Percentiles rank a stretch among this genome's conserved stretches.
Evolutionary conservation across 2,113 vertebrate genomes (phyloP).

Genomic region (Varanus komodoensis): DNA sequence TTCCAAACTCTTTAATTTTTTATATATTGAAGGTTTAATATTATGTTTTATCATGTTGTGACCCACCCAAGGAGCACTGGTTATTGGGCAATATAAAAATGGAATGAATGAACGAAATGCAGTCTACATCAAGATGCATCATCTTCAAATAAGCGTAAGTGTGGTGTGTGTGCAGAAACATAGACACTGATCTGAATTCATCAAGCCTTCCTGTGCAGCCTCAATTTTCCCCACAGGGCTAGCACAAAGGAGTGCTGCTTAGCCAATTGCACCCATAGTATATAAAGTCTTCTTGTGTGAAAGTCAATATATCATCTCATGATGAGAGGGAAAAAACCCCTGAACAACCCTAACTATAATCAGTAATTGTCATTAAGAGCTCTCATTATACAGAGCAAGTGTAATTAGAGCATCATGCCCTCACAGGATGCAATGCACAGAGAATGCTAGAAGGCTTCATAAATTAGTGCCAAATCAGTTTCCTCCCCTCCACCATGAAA

Average conservation of each 20-base stretch:
- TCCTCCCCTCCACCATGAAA: constrained; percentile 69
- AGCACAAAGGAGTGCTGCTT: background rate
- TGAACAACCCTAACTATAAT: constrained; percentile 73
- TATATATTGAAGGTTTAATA: too few species aligned
- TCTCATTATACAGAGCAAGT: constrained; percentile 74
- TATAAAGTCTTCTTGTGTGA: constrained; percentile 54
- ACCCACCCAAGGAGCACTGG: too few species aligned
- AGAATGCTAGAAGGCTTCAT: constrained; percentile 72
- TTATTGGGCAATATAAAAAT: too few species aligned
- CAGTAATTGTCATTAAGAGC: constrained; percentile 80
- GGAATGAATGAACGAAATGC: too few species aligned
- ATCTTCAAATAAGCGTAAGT: constrained; percentile 24
- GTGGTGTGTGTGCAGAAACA: background rate
- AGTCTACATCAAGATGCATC: background rate
- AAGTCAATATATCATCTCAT: constrained; percentile 75
- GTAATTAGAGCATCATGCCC: constrained; percentile 77
- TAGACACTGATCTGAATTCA: constrained; percentile 5
- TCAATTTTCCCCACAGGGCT: background rate
- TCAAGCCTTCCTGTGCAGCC: constrained; percentile 44
- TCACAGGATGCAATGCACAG: constrained; percentile 62
- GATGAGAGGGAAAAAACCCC: constrained; percentile 64
- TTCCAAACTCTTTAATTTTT: too few species aligned
- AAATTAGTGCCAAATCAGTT: constrained; percentile 79
- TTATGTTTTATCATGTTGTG: too few species aligned
- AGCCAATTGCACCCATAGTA: constrained; percentile 22